Evolutionary conservation across 2,888 invertebrate species (phyloP).

Genomic region (Lucinisca nassula): DNA sequence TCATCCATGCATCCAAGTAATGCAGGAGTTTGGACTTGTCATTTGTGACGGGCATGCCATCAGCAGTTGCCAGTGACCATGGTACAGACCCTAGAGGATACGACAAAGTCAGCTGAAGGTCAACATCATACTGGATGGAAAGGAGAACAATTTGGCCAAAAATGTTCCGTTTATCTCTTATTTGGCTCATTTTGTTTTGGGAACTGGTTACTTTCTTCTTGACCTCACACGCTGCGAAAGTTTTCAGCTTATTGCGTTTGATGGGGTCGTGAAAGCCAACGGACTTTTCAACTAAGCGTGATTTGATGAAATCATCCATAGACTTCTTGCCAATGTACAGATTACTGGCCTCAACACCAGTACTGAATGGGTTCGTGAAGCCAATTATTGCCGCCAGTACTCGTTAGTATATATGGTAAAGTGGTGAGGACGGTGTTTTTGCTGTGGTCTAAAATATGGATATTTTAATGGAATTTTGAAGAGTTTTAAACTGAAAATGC

Average conservation of each 20-base stretch:
- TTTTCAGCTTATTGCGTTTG: conserved; percentile 48
- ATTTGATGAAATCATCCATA: conserved; percentile 34
- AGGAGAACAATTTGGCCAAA: background rate
- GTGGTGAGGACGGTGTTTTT: too few species aligned
- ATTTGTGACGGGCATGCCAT: conserved; percentile 22
- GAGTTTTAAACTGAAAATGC: too few species aligned
- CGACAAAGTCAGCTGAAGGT: background rate
- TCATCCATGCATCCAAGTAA: too few species aligned
- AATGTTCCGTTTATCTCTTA: conserved; percentile 52
- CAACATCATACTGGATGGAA: background rate
- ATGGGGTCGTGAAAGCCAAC: conserved; percentile 46
- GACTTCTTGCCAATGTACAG: conserved; percentile 26
- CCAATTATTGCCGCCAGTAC: too few species aligned
- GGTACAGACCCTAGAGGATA: background rate
- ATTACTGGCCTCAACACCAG: conserved; percentile 12
- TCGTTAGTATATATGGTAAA: conserved; percentile 50
- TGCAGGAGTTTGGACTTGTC: conserved; percentile 21
- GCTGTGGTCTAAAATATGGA: too few species aligned
- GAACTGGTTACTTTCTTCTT: conserved; percentile 19
- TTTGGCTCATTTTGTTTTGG: conserved; percentile 40
- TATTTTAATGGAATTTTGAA: too few species aligned
- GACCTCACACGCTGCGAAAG: conserved; percentile 35
- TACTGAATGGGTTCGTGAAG: conserved; percentile 54
- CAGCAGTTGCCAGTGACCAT: conserved; percentile 25
- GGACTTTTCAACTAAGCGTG: conserved; percentile 40